Evolutionary conservation across 2,797 vertebrate species (phyloP).

Genomic region (Lepilemur ruficaudatus): DNA sequence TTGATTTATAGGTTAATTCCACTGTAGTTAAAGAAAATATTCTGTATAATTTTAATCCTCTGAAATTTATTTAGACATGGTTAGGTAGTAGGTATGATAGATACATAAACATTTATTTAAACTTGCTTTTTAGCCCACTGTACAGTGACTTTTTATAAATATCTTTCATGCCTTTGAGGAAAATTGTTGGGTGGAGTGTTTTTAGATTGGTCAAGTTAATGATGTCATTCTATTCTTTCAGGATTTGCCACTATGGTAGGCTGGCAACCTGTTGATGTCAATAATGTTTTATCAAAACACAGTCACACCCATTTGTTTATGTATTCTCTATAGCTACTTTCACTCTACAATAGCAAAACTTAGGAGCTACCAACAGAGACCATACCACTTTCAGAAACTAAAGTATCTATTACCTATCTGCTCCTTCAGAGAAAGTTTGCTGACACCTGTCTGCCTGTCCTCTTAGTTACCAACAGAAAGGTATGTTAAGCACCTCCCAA

Average conservation of each 20-base stretch:
- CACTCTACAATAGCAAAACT: not conserved
- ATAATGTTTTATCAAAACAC: not conserved
- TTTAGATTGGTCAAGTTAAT: not conserved
- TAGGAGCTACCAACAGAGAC: not conserved
- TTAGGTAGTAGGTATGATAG: no score
- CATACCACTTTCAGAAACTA: not conserved
- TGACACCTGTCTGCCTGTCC: not conserved
- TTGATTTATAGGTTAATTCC: not conserved
- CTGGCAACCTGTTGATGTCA: not conserved
- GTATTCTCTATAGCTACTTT: not conserved
- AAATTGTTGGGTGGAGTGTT: not conserved
- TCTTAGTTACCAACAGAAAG: not conserved
- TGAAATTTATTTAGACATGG: not conserved
- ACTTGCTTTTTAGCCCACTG: not conserved
- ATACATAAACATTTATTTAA: no score
- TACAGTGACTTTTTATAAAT: not conserved
- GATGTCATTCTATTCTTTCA: not conserved
- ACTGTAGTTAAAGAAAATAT: not conserved
- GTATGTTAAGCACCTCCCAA: not conserved
- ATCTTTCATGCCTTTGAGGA: not conserved
- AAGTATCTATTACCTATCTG: not conserved
- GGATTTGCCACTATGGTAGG: not conserved
- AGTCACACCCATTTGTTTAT: not conserved
- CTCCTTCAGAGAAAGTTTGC: not conserved
- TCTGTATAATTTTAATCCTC: not conserved